Base-by-base conservation (phyloP, 2,888 invertebrate species). In the Tenthredo amoena region DNA sequence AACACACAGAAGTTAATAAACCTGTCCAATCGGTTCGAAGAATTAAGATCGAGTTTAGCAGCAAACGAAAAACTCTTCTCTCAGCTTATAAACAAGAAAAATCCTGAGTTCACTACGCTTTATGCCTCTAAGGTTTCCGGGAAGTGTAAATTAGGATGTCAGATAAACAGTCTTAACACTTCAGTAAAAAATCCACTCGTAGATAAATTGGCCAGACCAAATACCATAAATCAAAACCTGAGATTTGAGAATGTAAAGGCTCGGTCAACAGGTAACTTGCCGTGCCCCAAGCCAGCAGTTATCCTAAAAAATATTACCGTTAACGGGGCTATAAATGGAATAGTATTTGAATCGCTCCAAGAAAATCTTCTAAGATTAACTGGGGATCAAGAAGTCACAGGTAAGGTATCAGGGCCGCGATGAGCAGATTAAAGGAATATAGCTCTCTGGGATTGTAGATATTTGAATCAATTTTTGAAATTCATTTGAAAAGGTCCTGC, bases 351-450 rank as follows among this genome's bases (percentile, higher is more conserved):
- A 0, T 90, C 93, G 12, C 89, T 96, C 43, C 86, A 94, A 37
- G 91, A 94, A 83, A 93, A 94, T 87, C 93, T 94, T 0, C 90
- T 96, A 15, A 95, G 93, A 90, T 93, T 92, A 31, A 88, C 88
- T 1, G 95, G 94, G 1, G 89, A 94, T 88, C 96, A 96, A 91
- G 88, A 89, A 77, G 90, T 96, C 5, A 93, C 91, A 21, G 92
- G 92, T 89, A 89, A 89, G 10, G 92, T 76, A 21, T 83, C 31
- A 34, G 62, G 26, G n/a, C 65, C 74, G 37, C 65, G 26, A 76
- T 5, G 15, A 76, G 47, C 26, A 9, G 12, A 77, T 31, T 21
- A 37, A 26, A 62, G 31, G 9, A 21, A 37, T 15, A 12, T 21
- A 15, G 43, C 40, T 83, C 62, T 43, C 18, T 7, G 15, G 18